Evolutionary conservation across 2,888 invertebrate species (phyloP).

Genomic region (Fragum fragum): DNA sequence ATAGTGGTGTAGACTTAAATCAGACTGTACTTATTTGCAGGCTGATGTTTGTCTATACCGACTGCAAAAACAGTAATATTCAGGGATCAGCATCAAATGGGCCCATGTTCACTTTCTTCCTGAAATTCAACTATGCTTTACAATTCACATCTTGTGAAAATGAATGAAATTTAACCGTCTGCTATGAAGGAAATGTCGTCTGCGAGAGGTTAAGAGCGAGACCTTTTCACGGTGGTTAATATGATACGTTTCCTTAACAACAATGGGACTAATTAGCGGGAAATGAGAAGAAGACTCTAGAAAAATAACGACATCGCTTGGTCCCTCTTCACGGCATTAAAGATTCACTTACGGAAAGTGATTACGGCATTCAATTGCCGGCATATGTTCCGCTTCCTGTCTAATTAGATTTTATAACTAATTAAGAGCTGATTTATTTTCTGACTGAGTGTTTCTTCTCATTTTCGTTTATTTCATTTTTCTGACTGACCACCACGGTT

Average conservation of each 20-base stretch:
- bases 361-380: slow-evolving; percentile 35
- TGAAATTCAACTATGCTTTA: too few species aligned
- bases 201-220: background rate
- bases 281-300: slow-evolving; percentile 11
- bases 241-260: slow-evolving; percentile 39
- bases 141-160: too few species aligned
- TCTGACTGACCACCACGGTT: background rate
- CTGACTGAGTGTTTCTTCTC: slow-evolving; percentile 6
- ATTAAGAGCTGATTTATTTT: slow-evolving; percentile 29
- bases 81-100: too few species aligned
- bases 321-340: slow-evolving; percentile 30
- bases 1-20: too few species aligned
- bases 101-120: too few species aligned
- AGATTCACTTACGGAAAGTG: slow-evolving; percentile 30
- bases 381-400: slow-evolving; percentile 48
- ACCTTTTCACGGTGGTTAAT: slow-evolving; percentile 28
- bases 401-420: slow-evolving; percentile 45
- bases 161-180: too few species aligned
- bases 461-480: slow-evolving; percentile 1
- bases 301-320: slow-evolving; percentile 28
- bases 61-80: too few species aligned
- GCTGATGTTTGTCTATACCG: too few species aligned
- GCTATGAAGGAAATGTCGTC: too few species aligned
- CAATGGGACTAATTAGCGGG: slow-evolving; percentile 51
- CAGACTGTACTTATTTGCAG: too few species aligned